Percentiles rank a stretch among this genome's conserved stretches.
Conservation (phyloP, 2,113 vertebrate species). For the Pavo muticus region DNA sequence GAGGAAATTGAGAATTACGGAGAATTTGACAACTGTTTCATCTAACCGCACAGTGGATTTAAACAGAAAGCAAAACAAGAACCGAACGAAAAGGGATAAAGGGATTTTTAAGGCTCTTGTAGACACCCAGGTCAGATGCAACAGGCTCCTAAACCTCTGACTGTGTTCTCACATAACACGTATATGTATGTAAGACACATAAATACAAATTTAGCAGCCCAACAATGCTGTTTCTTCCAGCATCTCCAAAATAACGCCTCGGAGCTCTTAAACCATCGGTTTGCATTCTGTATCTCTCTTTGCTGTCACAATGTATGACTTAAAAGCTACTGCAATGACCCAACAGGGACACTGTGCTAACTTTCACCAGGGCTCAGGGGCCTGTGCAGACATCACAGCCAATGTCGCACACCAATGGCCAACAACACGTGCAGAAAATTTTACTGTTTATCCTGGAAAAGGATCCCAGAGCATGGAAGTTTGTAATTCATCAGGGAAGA, state of each 20-base stretch:
- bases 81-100: constrained; percentile 11
- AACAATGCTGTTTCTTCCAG: background rate
- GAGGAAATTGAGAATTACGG: constrained; percentile 71
- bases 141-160: background rate
- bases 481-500: constrained; percentile 9
- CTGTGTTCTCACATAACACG: background rate
- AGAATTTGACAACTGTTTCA: constrained; percentile 68
- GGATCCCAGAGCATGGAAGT: background rate
- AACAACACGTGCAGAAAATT: background rate
- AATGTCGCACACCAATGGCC: background rate
- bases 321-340: background rate
- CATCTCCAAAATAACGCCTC: background rate
- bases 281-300: background rate
- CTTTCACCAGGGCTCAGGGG: background rate
- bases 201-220: background rate
- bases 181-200: background rate
- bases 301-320: background rate
- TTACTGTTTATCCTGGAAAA: background rate
- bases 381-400: background rate
- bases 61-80: constrained; percentile 57
- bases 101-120: background rate
- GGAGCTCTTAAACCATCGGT: background rate
- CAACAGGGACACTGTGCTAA: background rate
- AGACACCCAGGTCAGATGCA: background rate
- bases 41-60: constrained; percentile 39